A percentile compares a stretch with the other conserved stretches of the same genome.
Evolutionary conservation across 2,797 vertebrate species (phyloP).

Genomic region (Smutsia gigantea): DNA sequence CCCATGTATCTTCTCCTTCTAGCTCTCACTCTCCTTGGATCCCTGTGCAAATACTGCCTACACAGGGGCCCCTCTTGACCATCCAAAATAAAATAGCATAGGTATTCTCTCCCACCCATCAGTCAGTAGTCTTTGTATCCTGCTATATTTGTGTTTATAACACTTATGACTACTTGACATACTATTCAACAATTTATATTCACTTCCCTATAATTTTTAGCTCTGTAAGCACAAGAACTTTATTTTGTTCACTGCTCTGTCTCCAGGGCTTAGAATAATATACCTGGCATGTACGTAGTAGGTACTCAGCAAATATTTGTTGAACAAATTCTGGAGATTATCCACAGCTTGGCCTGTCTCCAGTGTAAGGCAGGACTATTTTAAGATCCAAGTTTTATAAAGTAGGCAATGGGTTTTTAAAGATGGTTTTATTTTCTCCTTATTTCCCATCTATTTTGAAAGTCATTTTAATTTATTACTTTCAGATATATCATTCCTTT

Average conservation of each 20-base stretch:
- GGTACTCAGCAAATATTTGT: slow-evolving; percentile 52
- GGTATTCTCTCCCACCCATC: neutral
- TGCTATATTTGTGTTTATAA: slow-evolving; percentile 12
- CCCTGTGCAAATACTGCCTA: neutral
- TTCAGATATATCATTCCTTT: slow-evolving; percentile 70
- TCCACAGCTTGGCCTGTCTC: slow-evolving; percentile 21
- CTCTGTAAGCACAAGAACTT: neutral
- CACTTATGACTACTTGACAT: neutral
- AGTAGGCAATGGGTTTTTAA: slow-evolving; percentile 43
- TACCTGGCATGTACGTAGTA: slow-evolving; percentile 40
- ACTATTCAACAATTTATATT: neutral
- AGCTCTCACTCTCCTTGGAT: neutral
- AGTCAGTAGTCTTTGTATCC: neutral
- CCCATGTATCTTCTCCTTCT: neutral
- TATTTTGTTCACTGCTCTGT: neutral
- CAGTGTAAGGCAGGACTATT: neutral
- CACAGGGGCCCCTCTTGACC: neutral
- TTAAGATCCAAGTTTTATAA: slow-evolving; percentile 55
- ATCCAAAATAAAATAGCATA: neutral
- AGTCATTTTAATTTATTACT: slow-evolving; percentile 64
- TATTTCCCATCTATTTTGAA: slow-evolving; percentile 62
- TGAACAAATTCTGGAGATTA: slow-evolving; percentile 34
- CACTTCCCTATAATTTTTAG: neutral
- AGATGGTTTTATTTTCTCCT: slow-evolving; percentile 66
- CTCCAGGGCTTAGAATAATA: slow-evolving; percentile 34